Evolutionary conservation across 1,140 invertebrate species (phyloP).

Genomic region (Oryctes rhinoceros): DNA sequence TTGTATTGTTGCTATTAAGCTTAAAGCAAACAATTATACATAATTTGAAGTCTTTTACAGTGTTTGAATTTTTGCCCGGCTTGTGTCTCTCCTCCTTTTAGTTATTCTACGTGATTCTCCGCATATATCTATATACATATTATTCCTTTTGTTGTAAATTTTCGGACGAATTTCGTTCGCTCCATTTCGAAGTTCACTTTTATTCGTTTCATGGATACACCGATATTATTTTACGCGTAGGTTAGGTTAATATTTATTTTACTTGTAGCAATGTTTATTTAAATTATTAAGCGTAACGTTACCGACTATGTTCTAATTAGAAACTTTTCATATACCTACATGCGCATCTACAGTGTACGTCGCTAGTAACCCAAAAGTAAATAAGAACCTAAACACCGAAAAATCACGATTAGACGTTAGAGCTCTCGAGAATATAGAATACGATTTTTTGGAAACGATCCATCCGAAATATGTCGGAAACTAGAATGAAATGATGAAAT

Average conservation of each 20-base stretch:
- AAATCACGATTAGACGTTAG: too few species aligned
- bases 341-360: too few species aligned
- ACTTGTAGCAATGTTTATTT: slow-evolving; percentile 25
- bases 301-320: slow-evolving; percentile 19
- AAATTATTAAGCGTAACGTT: slow-evolving; percentile 23
- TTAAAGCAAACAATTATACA: slow-evolving; percentile 53
- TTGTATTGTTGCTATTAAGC: slow-evolving; percentile 51
- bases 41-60: slow-evolving; percentile 53
- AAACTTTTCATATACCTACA: neutral
- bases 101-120: slow-evolving; percentile 31
- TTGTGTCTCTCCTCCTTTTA: slow-evolving; percentile 12
- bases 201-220: neutral
- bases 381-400: too few species aligned
- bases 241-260: slow-evolving; percentile 25
- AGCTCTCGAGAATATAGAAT: too few species aligned
- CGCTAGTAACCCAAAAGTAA: too few species aligned
- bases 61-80: slow-evolving; percentile 38
- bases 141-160: slow-evolving; percentile 28
- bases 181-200: slow-evolving; percentile 23
- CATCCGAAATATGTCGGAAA: too few species aligned
- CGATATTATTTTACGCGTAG: slow-evolving; percentile 26
- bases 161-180: neutral
- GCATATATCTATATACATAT: slow-evolving; percentile 1
- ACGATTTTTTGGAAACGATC: too few species aligned
- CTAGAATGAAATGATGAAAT: too few species aligned